phyloP scores from a whole-genome alignment of 2,888 invertebrate species.

The Petrophora chlorosata region DNA sequence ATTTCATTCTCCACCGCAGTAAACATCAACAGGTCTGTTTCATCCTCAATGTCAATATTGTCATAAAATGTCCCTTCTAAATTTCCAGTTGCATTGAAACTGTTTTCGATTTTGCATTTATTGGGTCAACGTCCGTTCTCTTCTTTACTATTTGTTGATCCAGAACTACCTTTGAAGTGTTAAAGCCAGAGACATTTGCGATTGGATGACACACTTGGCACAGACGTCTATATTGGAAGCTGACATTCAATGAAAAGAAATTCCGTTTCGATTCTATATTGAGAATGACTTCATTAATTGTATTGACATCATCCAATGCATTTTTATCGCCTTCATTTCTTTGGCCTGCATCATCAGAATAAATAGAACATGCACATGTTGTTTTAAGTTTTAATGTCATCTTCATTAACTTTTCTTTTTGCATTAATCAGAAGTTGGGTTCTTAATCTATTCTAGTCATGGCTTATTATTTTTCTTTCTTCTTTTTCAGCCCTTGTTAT shows the following conservation, averaged over 20 bases:
- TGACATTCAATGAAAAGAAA: conserved; percentile 32
- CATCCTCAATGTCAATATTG: not conserved
- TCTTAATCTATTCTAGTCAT: not conserved
- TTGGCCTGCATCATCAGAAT: not conserved
- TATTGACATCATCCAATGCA: conserved; percentile 10
- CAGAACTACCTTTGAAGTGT: conserved; percentile 53
- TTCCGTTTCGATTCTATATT: conserved; percentile 26
- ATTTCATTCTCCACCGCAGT: conserved; percentile 3
- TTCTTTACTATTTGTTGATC: conserved; percentile 43
- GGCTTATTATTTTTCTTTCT: not conserved
- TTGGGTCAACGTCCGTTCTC: conserved; percentile 53
- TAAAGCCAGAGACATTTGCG: conserved; percentile 37
- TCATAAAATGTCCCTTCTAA: not conserved
- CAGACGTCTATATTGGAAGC: conserved; percentile 17
- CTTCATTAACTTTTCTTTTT: not conserved
- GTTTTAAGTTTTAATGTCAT: not conserved
- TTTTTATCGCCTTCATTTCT: conserved; percentile 2
- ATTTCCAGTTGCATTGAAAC: not conserved
- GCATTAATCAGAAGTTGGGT: not conserved
- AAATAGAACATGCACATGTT: not conserved
- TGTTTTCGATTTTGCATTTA: conserved; percentile 1
- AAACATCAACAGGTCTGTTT: conserved; percentile 4
- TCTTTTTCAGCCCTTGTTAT: too few relatives aligned
- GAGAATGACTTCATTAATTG: conserved; percentile 26
- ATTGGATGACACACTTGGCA: conserved; percentile 67